These are phyloP conservation scores for Hemaris fuciformis DNA, from an alignment of 2,888 invertebrate genomes.

Conservation along the genomic window DNA sequence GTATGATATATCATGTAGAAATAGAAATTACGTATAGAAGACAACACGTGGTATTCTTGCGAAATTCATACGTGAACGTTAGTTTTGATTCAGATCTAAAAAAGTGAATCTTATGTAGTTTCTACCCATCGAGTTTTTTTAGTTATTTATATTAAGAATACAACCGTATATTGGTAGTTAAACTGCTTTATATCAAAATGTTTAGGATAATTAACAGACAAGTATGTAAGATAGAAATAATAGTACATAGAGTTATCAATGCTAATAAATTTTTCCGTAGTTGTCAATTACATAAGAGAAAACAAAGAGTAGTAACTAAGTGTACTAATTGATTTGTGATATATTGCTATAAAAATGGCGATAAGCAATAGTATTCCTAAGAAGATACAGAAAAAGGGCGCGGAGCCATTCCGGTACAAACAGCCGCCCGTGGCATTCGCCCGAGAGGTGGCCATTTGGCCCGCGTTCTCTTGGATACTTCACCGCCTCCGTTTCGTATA, in stretches of 20 bases:
- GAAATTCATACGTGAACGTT: background rate
- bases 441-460: conserved; percentile 74
- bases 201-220: too few species aligned
- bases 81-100: background rate
- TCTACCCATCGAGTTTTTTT: too few species aligned
- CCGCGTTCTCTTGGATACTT: conserved; percentile 60
- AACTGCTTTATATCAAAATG: too few species aligned
- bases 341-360: background rate
- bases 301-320: too few species aligned
- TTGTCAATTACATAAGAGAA: too few species aligned
- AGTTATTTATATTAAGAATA: too few species aligned
- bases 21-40: background rate
- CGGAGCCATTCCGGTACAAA: conserved; percentile 63
- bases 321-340: too few species aligned
- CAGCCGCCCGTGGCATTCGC: conserved; percentile 66
- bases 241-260: too few species aligned
- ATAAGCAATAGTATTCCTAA: conserved; percentile 22
- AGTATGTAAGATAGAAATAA: too few species aligned
- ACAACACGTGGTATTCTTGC: too few species aligned
- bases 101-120: background rate
- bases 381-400: conserved; percentile 46
- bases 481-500: conserved; percentile 70
- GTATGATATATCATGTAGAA: background rate
- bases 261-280: too few species aligned
- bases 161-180: too few species aligned